phyloP scores from a whole-genome alignment of 2,888 invertebrate species.

The Oxyteleia sp. region DNA sequence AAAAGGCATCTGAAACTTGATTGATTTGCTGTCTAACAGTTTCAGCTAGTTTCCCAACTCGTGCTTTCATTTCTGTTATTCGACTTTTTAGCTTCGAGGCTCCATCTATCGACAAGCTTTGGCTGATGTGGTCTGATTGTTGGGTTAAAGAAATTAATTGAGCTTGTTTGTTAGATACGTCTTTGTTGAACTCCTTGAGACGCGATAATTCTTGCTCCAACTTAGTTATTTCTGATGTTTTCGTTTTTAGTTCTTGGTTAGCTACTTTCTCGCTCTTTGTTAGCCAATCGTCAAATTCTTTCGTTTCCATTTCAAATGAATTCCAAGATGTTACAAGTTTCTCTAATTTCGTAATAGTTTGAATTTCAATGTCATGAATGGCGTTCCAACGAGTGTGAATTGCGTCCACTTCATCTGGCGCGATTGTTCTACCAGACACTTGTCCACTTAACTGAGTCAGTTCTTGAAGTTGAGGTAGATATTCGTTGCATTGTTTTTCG shows the following conservation, averaged over 20 bases:
- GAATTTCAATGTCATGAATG: slow-evolving; percentile 93
- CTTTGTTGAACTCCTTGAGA: slow-evolving; percentile 94
- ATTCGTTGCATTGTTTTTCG: slow-evolving; percentile 93
- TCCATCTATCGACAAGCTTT: slow-evolving; percentile 93
- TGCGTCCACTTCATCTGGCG: slow-evolving; percentile 95
- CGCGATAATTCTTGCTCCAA: slow-evolving; percentile 93
- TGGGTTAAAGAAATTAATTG: slow-evolving; percentile 94
- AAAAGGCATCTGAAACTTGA: slow-evolving; percentile 93
- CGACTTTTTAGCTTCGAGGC: slow-evolving; percentile 91
- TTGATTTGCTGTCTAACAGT: slow-evolving; percentile 93
- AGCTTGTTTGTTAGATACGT: slow-evolving; percentile 95
- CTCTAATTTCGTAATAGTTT: slow-evolving; percentile 93
- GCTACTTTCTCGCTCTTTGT: slow-evolving; percentile 90
- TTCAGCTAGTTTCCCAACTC: slow-evolving; percentile 93
- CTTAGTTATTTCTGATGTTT: slow-evolving; percentile 92
- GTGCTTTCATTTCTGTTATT: slow-evolving; percentile 92
- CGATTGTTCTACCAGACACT: slow-evolving; percentile 92
- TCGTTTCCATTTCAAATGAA: slow-evolving; percentile 93
- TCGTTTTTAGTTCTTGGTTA: slow-evolving; percentile 89
- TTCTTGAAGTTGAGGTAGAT: slow-evolving; percentile 92
- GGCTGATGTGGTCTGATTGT: slow-evolving; percentile 93
- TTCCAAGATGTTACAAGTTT: slow-evolving; percentile 94
- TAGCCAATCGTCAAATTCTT: slow-evolving; percentile 93
- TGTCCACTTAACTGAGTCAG: slow-evolving; percentile 92
- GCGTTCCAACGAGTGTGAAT: slow-evolving; percentile 95